Evolutionary conservation across 2,113 vertebrate genomes (phyloP).

Genomic region (Sceloporus undulatus): DNA sequence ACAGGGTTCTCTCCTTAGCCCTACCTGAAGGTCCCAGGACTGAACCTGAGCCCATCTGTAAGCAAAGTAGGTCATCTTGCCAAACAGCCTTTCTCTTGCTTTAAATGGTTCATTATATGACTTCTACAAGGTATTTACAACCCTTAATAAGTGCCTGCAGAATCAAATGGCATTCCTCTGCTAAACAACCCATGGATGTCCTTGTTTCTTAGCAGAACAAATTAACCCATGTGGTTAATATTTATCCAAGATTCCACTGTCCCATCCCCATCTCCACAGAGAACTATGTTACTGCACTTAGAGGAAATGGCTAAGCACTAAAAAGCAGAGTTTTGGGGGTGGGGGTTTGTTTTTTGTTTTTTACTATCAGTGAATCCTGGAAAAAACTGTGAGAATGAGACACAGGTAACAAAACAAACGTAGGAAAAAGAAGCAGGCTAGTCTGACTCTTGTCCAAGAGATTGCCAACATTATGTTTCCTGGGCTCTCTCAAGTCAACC

Average conservation of each 20-base stretch:
- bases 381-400: not conserved
- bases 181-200: constrained; percentile 56
- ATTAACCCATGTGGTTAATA: not conserved
- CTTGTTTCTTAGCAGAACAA: constrained; percentile 41
- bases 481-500: not conserved
- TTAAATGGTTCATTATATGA: constrained; percentile 29
- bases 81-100: not conserved
- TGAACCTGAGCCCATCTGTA: too few relatives aligned
- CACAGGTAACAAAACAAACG: constrained; percentile 18
- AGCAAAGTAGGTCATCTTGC: not conserved
- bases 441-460: not conserved
- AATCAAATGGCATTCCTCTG: constrained; percentile 59
- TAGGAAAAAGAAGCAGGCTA: not conserved
- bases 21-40: not conserved
- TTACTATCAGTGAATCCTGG: not conserved
- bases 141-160: constrained; percentile 59
- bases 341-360: not conserved
- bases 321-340: not conserved
- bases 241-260: constrained; percentile 46
- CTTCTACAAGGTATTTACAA: constrained; percentile 54
- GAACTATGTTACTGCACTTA: not conserved
- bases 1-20: not conserved
- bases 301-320: not conserved
- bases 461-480: not conserved
- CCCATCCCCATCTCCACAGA: not conserved